phyloP scores from a whole-genome alignment of 2,797 vertebrate genomes.

The Scleropages formosus region DNA sequence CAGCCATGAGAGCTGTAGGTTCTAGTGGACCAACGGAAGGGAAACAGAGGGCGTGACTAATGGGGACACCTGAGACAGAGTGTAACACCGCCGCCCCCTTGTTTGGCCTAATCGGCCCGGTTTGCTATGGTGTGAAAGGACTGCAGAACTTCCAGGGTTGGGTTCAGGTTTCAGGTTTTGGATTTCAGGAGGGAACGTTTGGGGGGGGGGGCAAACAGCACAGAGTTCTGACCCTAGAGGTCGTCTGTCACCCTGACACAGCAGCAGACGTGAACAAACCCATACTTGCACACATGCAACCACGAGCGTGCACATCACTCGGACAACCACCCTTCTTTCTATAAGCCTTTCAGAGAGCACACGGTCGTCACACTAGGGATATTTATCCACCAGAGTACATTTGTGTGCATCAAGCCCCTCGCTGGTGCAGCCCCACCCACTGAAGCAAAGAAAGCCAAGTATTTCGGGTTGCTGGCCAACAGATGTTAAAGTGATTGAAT shows the following conservation, averaged over 20 bases:
- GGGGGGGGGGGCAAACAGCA: conserved; percentile 37
- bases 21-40: conserved; percentile 26
- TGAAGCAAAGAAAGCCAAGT: conserved; percentile 27
- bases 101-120: conserved; percentile 54
- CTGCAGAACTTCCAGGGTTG: conserved; percentile 56
- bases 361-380: neutral
- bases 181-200: conserved; percentile 39
- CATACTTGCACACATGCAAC: conserved; percentile 40
- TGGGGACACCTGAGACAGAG: conserved; percentile 65
- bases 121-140: conserved; percentile 30
- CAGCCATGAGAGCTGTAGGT: conserved; percentile 26
- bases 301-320: conserved; percentile 22
- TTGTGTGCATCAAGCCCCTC: too few relatives aligned
- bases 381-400: neutral
- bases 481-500: conserved; percentile 42
- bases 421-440: conserved; percentile 36
- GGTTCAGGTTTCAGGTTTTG: conserved; percentile 53
- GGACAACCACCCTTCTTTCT: conserved; percentile 14
- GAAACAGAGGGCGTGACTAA: conserved; percentile 58
- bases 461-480: conserved; percentile 40
- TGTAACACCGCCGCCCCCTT: conserved; percentile 62
- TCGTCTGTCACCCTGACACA: conserved; percentile 6
- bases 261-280: conserved; percentile 22
- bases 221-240: conserved; percentile 39
- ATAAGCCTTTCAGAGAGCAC: neutral